Conservation (phyloP, 2,888 invertebrate genomes). For the Hirtodrosophila cameraria region DNA sequence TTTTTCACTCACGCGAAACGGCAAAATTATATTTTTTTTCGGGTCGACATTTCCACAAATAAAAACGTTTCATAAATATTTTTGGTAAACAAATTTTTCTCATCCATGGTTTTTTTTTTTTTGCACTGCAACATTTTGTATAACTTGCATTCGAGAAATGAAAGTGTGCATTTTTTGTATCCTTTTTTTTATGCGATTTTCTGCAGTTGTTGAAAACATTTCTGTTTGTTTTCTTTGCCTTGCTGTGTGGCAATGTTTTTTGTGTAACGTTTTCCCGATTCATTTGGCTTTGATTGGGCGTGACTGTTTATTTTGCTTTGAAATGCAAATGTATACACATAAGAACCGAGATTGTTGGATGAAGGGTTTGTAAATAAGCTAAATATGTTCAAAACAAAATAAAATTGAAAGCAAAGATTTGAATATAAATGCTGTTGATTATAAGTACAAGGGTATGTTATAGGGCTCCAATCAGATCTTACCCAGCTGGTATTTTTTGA, state of each 20-base stretch:
- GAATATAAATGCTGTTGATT: too few relatives aligned
- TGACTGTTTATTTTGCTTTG: slow-evolving; percentile 29
- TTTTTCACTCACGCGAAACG: too few relatives aligned
- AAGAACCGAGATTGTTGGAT: slow-evolving; percentile 6
- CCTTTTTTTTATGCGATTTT: too few relatives aligned
- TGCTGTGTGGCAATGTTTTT: slow-evolving; percentile 10
- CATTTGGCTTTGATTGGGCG: slow-evolving; percentile 30
- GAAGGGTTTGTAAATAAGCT: slow-evolving; percentile 2
- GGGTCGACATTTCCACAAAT: slow-evolving; percentile 18
- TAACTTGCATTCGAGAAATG: neutral
- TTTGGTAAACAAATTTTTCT: slow-evolving; percentile 27
- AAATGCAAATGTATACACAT: slow-evolving; percentile 30
- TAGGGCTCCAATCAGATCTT: too few relatives aligned
- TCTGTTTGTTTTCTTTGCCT: slow-evolving; percentile 10
- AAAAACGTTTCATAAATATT: slow-evolving; percentile 45
- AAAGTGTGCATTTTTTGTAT: too few relatives aligned
- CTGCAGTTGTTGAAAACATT: slow-evolving; percentile 35
- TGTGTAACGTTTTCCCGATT: slow-evolving; percentile 27
- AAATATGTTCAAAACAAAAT: neutral
- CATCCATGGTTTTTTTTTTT: neutral
- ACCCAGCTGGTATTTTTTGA: too few relatives aligned
- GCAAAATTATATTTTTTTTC: too few relatives aligned
- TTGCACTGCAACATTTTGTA: neutral
- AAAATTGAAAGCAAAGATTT: too few relatives aligned
- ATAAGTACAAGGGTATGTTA: too few relatives aligned